These are phyloP conservation scores for Phoeniculus purpureus DNA, from an alignment of 2,797 vertebrate species.

Conservation along the genomic window DNA sequence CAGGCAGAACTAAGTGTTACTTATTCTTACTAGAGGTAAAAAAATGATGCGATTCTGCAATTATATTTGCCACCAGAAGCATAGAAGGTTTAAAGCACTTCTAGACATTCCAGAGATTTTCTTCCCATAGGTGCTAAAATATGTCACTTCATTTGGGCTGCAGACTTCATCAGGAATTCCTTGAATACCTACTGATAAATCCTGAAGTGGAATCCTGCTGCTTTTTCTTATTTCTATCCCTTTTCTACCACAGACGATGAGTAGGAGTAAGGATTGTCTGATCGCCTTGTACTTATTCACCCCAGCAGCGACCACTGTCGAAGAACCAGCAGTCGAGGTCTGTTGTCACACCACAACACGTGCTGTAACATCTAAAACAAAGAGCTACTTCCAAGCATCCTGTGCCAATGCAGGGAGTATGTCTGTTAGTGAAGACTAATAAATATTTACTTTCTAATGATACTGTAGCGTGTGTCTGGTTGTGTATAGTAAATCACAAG, in stretches of 20 bases:
- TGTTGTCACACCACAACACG: not conserved
- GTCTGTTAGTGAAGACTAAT: not conserved
- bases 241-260: not conserved
- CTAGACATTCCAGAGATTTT: not conserved
- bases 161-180: not conserved
- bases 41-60: not conserved
- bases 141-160: not conserved
- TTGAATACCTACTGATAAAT: not conserved
- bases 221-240: not conserved
- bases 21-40: not conserved
- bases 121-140: not conserved
- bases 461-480: not conserved
- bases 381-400: not conserved
- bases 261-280: not conserved
- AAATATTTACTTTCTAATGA: conserved; percentile 41
- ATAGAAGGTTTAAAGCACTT: not conserved
- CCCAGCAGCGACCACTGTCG: not conserved
- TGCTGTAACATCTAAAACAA: not conserved
- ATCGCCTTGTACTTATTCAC: not conserved
- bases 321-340: not conserved
- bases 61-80: not conserved
- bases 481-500: not conserved
- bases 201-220: not conserved
- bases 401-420: not conserved
- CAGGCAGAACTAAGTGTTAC: not conserved